These are phyloP conservation scores for Camptogramma bilineatum DNA, from an alignment of 2,888 invertebrate species.

Conservation along the genomic window DNA sequence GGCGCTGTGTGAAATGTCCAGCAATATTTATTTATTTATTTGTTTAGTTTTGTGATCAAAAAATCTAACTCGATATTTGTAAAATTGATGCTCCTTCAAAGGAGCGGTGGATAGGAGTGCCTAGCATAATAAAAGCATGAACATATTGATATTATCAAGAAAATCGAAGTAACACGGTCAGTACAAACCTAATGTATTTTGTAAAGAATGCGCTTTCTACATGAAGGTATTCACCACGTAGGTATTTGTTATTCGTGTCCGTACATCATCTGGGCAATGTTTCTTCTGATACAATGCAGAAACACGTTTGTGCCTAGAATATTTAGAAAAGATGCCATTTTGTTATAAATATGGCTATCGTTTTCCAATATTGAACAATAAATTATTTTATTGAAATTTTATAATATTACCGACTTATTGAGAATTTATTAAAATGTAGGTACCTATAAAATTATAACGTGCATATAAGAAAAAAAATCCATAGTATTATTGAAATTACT, in stretches of 20 bases:
- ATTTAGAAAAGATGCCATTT: constrained; percentile 14
- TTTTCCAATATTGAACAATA: constrained; percentile 4
- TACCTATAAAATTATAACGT: too few species aligned
- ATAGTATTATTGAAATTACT: too few species aligned
- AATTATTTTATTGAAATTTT: too few species aligned
- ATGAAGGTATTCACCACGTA: constrained; percentile 8
- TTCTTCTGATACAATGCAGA: constrained; percentile 30
- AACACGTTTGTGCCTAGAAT: constrained; percentile 28
- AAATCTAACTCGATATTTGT: too few species aligned
- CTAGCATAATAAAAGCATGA: neutral
- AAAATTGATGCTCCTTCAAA: too few species aligned
- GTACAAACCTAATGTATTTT: constrained; percentile 10
- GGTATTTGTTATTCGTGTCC: constrained; percentile 27
- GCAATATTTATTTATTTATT: too few species aligned
- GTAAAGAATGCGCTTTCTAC: constrained; percentile 29
- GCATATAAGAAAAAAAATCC: too few species aligned
- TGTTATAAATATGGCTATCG: constrained; percentile 10
- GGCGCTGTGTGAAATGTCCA: too few species aligned
- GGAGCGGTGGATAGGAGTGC: too few species aligned
- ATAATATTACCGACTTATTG: too few species aligned
- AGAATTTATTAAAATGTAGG: too few species aligned
- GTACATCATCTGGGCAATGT: constrained; percentile 28
- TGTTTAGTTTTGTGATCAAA: too few species aligned
- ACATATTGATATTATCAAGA: neutral
- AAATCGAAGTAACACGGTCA: neutral